These are phyloP conservation scores for Sceloporus undulatus DNA, from an alignment of 2,113 vertebrate species.

Conservation along the genomic window DNA sequence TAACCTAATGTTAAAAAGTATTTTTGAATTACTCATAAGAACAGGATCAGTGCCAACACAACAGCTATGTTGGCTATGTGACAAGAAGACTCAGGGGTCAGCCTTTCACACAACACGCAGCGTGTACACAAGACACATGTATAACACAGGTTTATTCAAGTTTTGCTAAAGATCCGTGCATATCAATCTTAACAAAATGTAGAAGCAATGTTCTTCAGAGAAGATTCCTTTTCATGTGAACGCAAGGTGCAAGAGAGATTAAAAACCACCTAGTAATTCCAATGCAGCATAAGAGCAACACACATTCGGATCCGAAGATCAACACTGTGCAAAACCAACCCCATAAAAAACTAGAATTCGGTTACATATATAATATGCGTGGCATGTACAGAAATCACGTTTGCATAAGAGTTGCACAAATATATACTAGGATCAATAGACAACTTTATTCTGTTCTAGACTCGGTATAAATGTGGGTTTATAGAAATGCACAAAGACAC, in stretches of 20 bases:
- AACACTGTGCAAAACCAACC: slow-evolving; percentile 20
- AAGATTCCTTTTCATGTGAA: slow-evolving; percentile 21
- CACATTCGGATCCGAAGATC: neutral
- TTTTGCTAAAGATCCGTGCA: slow-evolving; percentile 48
- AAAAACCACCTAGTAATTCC: neutral
- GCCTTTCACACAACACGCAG: slow-evolving; percentile 16
- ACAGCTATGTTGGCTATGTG: slow-evolving; percentile 18
- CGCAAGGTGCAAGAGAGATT: slow-evolving; percentile 31
- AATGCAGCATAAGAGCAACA: slow-evolving; percentile 20
- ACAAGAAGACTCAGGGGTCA: neutral
- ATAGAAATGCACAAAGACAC: slow-evolving; percentile 29
- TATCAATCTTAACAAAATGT: slow-evolving; percentile 12
- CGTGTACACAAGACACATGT: neutral
- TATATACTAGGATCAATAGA: slow-evolving; percentile 38
- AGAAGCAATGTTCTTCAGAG: neutral
- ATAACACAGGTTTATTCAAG: slow-evolving; percentile 8
- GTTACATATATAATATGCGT: slow-evolving; percentile 1
- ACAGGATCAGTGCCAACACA: neutral
- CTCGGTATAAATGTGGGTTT: neutral
- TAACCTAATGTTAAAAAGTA: slow-evolving; percentile 8
- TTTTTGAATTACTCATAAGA: neutral
- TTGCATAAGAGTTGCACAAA: slow-evolving; percentile 51
- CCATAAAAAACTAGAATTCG: slow-evolving; percentile 67
- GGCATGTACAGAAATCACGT: slow-evolving; percentile 19
- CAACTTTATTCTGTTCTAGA: slow-evolving; percentile 25